Percentiles rank a stretch among this genome's conserved stretches.
These are phyloP conservation scores for Brienomyrus longianalis DNA, from an alignment of 2,113 vertebrate genomes.

Conservation along the genomic window DNA sequence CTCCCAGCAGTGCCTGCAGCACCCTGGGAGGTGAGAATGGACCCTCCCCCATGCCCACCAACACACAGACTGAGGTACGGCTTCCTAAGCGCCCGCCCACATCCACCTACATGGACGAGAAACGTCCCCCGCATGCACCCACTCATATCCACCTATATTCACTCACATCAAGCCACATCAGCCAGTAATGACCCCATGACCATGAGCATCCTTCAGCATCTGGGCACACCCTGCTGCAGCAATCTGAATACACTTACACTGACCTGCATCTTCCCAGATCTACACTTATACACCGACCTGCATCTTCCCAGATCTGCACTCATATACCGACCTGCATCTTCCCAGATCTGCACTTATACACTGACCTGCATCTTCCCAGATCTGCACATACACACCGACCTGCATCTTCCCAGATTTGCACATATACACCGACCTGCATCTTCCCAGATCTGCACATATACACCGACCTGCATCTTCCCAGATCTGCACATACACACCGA, in stretches of 20 bases:
- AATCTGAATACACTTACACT: not conserved
- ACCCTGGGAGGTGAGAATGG: conserved; percentile 81
- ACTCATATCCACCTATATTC: not conserved
- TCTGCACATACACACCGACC: not conserved
- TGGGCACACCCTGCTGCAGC: not conserved
- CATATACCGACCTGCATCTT: no score
- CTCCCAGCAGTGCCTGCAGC: conserved; percentile 83
- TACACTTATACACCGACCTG: not conserved
- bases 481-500: not conserved
- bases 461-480: not conserved
- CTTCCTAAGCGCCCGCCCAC: not conserved
- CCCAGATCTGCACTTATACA: not conserved
- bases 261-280: not conserved
- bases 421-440: not conserved
- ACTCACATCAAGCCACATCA: not conserved
- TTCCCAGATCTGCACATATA: not conserved
- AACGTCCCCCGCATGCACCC: not conserved
- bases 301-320: not conserved
- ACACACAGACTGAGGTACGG: conserved; percentile 82
- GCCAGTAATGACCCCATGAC: not conserved
- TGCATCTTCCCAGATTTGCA: not conserved
- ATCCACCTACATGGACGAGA: conserved; percentile 16
- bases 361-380: not conserved
- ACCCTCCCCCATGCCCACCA: conserved; percentile 70
- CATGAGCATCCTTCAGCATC: not conserved